phyloP scores from a whole-genome alignment of 2,888 invertebrate species.

The Catocala sponsa region DNA sequence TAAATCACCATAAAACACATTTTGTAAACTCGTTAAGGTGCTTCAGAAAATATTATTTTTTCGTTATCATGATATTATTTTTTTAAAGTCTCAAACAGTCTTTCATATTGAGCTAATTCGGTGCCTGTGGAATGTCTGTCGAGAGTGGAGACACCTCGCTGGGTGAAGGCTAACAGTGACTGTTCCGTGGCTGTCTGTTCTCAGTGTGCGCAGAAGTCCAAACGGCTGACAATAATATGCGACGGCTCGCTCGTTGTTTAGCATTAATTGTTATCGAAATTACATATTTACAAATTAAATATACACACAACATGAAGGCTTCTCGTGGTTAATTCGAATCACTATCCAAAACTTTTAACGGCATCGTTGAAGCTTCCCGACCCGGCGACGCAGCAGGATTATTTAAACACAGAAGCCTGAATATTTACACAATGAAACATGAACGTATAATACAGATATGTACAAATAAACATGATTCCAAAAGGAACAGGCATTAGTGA shows the following conservation, averaged over 20 bases:
- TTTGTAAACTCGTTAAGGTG: constrained; percentile 83
- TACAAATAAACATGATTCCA: constrained; percentile 70
- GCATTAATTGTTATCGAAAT: constrained; percentile 80
- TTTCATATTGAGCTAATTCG: constrained; percentile 85
- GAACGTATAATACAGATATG: constrained; percentile 74
- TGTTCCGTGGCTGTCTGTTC: constrained; percentile 40
- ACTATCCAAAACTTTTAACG: constrained; percentile 64
- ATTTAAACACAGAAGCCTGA: constrained; percentile 49
- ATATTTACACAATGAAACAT: constrained; percentile 56
- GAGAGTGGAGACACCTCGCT: constrained; percentile 66
- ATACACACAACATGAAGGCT: constrained; percentile 78
- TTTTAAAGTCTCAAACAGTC: constrained; percentile 84
- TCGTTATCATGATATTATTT: constrained; percentile 75
- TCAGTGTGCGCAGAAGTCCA: constrained; percentile 84
- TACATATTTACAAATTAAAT: constrained; percentile 84
- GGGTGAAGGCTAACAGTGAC: constrained; percentile 36
- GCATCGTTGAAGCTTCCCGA: constrained; percentile 69
- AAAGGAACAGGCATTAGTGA: constrained; percentile 49
- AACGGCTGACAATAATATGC: constrained; percentile 70
- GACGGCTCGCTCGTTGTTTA: constrained; percentile 80
- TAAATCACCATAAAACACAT: constrained; percentile 84
- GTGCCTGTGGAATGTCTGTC: constrained; percentile 83
- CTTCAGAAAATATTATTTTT: constrained; percentile 82
- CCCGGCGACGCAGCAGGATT: constrained; percentile 29
- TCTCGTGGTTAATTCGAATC: constrained; percentile 73